Evolutionary conservation across 2,888 invertebrate species (phyloP).

Genomic region (Chamaedrilus cognettii): DNA sequence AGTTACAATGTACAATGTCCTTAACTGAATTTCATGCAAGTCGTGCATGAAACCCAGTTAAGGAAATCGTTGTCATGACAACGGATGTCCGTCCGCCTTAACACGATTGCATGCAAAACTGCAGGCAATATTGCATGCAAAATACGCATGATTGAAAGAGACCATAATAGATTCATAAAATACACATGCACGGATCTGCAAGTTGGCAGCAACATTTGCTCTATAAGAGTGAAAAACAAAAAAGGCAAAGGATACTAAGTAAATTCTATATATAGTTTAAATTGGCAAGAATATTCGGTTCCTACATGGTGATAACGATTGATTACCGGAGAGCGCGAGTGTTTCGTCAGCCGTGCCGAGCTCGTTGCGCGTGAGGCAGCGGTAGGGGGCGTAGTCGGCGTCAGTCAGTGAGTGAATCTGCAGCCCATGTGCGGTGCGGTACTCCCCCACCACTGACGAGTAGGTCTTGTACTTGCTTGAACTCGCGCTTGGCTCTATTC

Average conservation of each 20-base stretch:
- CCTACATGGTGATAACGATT: too few relatives aligned
- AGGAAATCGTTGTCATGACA: not conserved
- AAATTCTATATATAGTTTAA: too few relatives aligned
- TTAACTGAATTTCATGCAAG: too few relatives aligned
- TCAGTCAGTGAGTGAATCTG: not conserved
- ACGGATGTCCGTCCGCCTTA: too few relatives aligned
- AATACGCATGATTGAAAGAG: too few relatives aligned
- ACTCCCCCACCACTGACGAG: not conserved
- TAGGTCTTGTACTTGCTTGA: not conserved
- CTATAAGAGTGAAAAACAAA: too few relatives aligned
- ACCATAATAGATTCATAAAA: not conserved
- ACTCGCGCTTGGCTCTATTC: not conserved
- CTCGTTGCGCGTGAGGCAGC: not conserved
- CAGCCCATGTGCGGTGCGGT: not conserved
- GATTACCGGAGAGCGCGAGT: not conserved
- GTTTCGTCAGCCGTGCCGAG: not conserved
- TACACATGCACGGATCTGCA: not conserved
- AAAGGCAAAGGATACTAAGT: too few relatives aligned
- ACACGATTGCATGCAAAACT: too few relatives aligned
- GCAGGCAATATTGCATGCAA: too few relatives aligned
- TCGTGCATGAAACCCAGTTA: not conserved
- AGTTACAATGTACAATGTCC: too few relatives aligned
- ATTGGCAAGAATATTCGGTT: too few relatives aligned
- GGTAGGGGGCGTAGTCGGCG: not conserved
- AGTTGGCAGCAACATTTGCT: not conserved